phyloP scores from a whole-genome alignment of 2,797 vertebrate species.

The Myotis planiceps region DNA sequence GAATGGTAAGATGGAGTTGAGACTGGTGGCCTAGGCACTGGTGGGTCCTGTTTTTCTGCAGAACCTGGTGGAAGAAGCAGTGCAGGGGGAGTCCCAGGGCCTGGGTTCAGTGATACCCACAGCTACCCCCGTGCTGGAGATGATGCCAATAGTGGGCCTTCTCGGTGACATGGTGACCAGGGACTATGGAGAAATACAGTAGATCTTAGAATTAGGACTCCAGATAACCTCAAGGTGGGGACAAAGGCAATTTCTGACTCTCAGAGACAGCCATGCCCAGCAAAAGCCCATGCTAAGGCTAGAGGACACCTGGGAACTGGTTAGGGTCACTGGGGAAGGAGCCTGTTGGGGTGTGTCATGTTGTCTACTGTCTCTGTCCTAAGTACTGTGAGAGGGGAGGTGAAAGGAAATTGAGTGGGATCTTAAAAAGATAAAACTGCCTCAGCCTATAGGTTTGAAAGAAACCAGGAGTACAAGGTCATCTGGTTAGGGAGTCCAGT shows the following conservation, averaged over 20 bases:
- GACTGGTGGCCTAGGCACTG: background rate
- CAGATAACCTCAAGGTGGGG: background rate
- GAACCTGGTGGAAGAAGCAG: background rate
- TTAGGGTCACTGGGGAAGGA: background rate
- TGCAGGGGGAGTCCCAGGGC: background rate
- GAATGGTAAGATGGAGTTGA: background rate
- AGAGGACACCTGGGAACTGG: background rate
- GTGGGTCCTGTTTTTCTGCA: background rate
- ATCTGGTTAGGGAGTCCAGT: background rate
- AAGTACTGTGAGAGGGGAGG: background rate
- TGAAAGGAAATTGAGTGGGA: background rate
- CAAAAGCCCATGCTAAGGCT: background rate
- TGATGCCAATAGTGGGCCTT: background rate
- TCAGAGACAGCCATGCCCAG: background rate
- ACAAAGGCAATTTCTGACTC: background rate
- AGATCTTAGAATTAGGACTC: background rate
- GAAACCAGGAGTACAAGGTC: background rate
- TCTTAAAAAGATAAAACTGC: background rate
- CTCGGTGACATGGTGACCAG: background rate
- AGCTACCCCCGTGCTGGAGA: fast-evolving
- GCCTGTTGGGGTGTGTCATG: background rate
- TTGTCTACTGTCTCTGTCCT: background rate
- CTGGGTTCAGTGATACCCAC: background rate
- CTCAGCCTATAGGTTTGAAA: background rate
- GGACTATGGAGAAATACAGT: background rate